Evolutionary conservation across 2,888 invertebrate genomes (phyloP).

Genomic region (Chrysolina haemoptera): DNA sequence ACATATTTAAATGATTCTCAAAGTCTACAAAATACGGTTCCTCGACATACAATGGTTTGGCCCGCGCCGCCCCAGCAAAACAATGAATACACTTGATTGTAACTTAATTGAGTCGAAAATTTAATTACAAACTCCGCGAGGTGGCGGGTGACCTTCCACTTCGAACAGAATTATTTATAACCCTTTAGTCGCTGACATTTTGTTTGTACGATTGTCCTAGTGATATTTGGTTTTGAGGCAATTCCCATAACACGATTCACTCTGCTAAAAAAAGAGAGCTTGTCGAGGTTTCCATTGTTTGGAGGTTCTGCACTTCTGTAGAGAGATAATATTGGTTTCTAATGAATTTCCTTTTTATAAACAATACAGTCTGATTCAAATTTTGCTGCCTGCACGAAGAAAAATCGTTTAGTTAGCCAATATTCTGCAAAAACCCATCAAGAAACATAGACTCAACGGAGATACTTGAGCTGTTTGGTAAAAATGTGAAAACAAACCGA

Average conservation of each 20-base stretch:
- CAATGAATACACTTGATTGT: conserved; percentile 53
- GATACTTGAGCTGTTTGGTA: too few species aligned
- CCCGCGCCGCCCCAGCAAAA: conserved; percentile 37
- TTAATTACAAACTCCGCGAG: conserved; percentile 58
- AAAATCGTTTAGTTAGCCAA: too few species aligned
- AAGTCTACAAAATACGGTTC: conserved; percentile 12
- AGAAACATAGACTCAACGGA: too few species aligned
- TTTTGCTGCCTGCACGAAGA: too few species aligned
- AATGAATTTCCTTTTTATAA: too few species aligned
- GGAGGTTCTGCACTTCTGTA: too few species aligned
- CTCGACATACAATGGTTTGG: not conserved
- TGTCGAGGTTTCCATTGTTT: not conserved
- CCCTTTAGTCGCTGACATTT: conserved; percentile 46
- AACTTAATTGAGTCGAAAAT: conserved; percentile 59
- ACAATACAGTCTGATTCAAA: too few species aligned
- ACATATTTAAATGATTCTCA: conserved; percentile 35
- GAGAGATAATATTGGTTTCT: too few species aligned
- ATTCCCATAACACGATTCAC: too few species aligned
- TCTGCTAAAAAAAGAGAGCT: not conserved
- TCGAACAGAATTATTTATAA: conserved; percentile 47
- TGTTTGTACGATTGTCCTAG: conserved; percentile 40
- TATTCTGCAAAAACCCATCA: too few species aligned
- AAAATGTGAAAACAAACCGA: too few species aligned
- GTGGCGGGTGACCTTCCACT: conserved; percentile 51
- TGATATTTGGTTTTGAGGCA: conserved; percentile 37